Evolutionary conservation across 2,888 invertebrate species (phyloP), one percentile per base, ranked within the genome.

Genomic region (Eupithecia abbreviata): DNA sequence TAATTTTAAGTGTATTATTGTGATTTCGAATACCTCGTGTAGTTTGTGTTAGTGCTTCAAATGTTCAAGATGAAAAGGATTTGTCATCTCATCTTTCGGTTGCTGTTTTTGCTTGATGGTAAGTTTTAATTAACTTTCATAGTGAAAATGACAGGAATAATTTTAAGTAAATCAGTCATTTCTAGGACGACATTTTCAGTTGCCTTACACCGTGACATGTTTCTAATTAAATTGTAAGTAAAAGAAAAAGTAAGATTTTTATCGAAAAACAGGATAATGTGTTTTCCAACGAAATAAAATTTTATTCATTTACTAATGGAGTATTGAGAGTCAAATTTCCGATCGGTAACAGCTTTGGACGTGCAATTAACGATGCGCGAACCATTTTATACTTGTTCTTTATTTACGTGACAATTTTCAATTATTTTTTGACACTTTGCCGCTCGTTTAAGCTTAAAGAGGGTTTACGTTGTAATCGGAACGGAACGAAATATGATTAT

Each of bases 51-150:
- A 82, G 73, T 85, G 84, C 82, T 79, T 67, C 66, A 81, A 84
- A 92, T 91, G 92, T 85, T 90, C 87, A 91, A 90, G 89, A 93
- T 93, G 92, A 91, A 89, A 90, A 90, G 94, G 92, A 93, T 93
- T 89, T 93, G 92, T 84, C 91, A 91, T 83, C 90, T 93, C 82
- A 89, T 93, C 82, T 92, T 93, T 80, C 87, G 92, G 74, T 84
- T 93, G 84, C 88, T 93, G 87, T 94, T 93, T 82, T 85, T 93
- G 76, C 90, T 94, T 80, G 94, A 94, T 85, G 93, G 93, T 94
- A 78, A 87, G 91, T 89, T 74, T 75, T 18, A 72, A 45, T 71
- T 58, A 43, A 51, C 43, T 42, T 66, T 42, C 10, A 62, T 4
- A 30, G 2, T 58, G 10, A n/a, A 65, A 65, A 65, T 5, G 41